phyloP scores from a whole-genome alignment of 2,797 vertebrate genomes.

The Rhodeus uyekii region DNA sequence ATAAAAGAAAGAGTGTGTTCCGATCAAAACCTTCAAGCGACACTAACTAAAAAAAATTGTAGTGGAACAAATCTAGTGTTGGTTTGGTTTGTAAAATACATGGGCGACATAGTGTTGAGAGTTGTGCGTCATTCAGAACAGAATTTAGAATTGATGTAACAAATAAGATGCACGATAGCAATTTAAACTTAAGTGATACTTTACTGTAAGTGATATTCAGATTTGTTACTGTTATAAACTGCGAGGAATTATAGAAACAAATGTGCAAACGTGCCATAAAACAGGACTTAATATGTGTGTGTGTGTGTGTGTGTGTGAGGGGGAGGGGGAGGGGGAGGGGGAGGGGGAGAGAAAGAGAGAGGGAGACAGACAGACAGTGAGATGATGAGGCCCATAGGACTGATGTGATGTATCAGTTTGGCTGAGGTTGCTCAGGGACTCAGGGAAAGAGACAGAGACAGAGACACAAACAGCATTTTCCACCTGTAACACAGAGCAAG shows the following conservation, averaged over 20 bases:
- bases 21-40: neutral
- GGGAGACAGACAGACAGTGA: neutral
- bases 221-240: neutral
- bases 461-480: slow-evolving; percentile 53
- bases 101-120: neutral
- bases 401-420: slow-evolving; percentile 53
- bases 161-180: neutral
- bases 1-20: slow-evolving; percentile 9
- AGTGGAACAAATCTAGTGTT: neutral
- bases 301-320: neutral
- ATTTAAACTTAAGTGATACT: neutral
- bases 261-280: neutral
- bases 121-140: neutral
- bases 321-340: neutral
- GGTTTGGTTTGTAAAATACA: neutral
- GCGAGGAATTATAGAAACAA: neutral
- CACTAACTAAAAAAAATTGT: neutral
- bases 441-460: slow-evolving; percentile 11
- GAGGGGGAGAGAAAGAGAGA: neutral
- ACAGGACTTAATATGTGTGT: neutral
- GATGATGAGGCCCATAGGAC: slow-evolving; percentile 26
- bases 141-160: neutral
- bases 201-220: no score
- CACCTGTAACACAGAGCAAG: slow-evolving; percentile 53
- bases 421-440: slow-evolving; percentile 33